Evolutionary conservation across 2,113 vertebrate genomes (phyloP).

Genomic region (Ramphastos sulfuratus): DNA sequence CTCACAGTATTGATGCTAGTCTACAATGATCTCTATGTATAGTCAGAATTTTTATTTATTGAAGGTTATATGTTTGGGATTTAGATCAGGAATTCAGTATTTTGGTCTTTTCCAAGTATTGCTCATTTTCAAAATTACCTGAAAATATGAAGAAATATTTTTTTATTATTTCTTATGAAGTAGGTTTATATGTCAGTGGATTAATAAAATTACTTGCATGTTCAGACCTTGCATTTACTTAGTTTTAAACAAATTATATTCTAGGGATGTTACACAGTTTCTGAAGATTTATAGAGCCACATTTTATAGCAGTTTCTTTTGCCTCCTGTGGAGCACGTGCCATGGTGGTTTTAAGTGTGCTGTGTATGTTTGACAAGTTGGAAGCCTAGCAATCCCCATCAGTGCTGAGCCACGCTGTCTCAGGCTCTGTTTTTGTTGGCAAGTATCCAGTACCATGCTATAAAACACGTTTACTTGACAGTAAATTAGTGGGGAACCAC

Average conservation of each 20-base stretch:
- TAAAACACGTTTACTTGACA: conserved; percentile 77
- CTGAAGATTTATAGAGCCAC: conserved; percentile 31
- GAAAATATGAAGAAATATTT: background rate
- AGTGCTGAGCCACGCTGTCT: conserved; percentile 39
- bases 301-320: conserved; percentile 46
- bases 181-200: background rate
- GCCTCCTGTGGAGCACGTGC: conserved; percentile 56
- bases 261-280: background rate
- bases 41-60: background rate
- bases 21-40: background rate
- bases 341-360: conserved; percentile 63
- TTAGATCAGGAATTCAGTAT: background rate
- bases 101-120: background rate
- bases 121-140: background rate
- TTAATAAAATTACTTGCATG: background rate
- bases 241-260: conserved; percentile 22
- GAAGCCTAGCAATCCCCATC: conserved; percentile 50
- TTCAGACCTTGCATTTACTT: conserved; percentile 12
- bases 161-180: background rate
- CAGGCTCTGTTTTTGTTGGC: conserved; percentile 76
- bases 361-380: conserved; percentile 73
- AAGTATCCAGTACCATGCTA: conserved; percentile 69
- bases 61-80: background rate
- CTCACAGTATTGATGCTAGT: background rate
- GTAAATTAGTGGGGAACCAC: conserved; percentile 70